Conservation (phyloP, 2,888 invertebrate species). For the Cosmia trapezina region DNA sequence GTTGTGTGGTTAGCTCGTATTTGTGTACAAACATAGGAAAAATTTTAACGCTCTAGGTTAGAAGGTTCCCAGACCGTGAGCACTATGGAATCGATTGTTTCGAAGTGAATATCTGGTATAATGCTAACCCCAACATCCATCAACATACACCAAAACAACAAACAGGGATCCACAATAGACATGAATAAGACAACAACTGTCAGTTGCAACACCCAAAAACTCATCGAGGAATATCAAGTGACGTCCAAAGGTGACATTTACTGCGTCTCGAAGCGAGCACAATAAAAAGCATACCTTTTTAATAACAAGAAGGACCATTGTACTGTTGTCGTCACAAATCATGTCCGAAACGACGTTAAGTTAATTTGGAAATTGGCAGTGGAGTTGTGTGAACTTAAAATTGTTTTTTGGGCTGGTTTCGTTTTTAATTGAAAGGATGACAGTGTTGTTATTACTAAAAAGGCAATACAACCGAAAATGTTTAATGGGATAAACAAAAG, state of each 20-base stretch:
- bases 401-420: slow-evolving; percentile 22
- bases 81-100: neutral
- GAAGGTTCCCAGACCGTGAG: neutral
- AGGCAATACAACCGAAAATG: neutral
- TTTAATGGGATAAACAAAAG: neutral
- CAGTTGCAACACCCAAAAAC: slow-evolving; percentile 59
- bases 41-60: neutral
- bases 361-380: slow-evolving; percentile 56
- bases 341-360: slow-evolving; percentile 56
- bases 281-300: slow-evolving; percentile 63
- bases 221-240: slow-evolving; percentile 48
- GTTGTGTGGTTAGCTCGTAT: too few species aligned
- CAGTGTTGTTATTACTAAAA: neutral
- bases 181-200: slow-evolving; percentile 62
- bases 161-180: slow-evolving; percentile 48
- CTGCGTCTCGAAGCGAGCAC: slow-evolving; percentile 50
- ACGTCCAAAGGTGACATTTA: slow-evolving; percentile 64
- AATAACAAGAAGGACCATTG: slow-evolving; percentile 65
- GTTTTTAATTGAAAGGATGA: slow-evolving; percentile 28
- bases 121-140: slow-evolving; percentile 5
- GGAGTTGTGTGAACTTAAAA: slow-evolving; percentile 45
- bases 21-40: neutral
- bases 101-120: neutral
- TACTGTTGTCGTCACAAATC: slow-evolving; percentile 63
- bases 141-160: slow-evolving; percentile 15